phyloP scores from a whole-genome alignment of 2,113 vertebrate genomes.

The Marmota monax region DNA sequence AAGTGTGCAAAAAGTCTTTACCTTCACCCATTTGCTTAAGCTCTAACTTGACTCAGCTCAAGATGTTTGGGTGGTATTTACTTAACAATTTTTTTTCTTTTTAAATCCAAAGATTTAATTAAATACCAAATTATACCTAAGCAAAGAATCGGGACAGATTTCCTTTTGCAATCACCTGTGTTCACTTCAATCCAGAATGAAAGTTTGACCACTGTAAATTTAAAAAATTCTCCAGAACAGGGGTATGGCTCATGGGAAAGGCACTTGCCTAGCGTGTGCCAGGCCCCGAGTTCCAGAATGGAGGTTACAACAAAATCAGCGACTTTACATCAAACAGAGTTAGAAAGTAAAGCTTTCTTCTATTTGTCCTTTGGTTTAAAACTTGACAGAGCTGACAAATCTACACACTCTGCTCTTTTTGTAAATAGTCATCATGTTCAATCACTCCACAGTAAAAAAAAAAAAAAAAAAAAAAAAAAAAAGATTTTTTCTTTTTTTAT shows the following conservation, averaged over 20 bases:
- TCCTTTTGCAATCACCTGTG: background rate
- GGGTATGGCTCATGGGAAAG: background rate
- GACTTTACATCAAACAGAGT: background rate
- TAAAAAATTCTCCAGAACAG: background rate
- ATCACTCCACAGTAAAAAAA: too few relatives aligned
- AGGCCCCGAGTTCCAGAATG: background rate
- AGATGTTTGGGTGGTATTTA: background rate
- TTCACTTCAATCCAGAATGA: too few relatives aligned
- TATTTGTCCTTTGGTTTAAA: background rate
- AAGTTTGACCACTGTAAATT: background rate
- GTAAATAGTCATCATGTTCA: background rate
- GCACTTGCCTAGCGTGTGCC: too few relatives aligned
- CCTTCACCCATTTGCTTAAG: background rate
- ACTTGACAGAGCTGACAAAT: background rate
- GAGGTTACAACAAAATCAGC: background rate
- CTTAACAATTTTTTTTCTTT: background rate
- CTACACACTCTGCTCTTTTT: background rate
- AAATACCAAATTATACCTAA: background rate
- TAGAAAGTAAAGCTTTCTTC: background rate
- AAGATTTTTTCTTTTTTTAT: too few relatives aligned
- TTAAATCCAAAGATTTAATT: background rate
- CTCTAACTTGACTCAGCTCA: background rate
- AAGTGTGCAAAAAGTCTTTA: background rate
- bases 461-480: rapidly evolving
- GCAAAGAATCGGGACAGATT: background rate